These are phyloP conservation scores for Physocephala rufipes DNA, from an alignment of 2,888 invertebrate species.

Conservation along the genomic window DNA sequence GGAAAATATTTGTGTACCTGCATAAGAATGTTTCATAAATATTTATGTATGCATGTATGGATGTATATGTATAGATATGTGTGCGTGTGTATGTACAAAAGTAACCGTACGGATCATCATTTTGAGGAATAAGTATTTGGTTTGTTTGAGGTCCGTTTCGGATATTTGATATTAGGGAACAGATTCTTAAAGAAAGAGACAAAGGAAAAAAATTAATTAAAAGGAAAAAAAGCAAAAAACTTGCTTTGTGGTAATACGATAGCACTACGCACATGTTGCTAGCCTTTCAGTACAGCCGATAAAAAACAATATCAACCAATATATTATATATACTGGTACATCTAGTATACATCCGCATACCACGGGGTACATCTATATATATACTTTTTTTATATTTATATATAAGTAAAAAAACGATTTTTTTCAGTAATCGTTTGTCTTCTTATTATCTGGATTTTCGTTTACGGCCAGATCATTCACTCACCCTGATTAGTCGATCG, in stretches of 20 bases:
- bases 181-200: background rate
- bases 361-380: background rate
- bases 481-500: too few species aligned
- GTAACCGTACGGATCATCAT: too few species aligned
- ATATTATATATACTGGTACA: too few species aligned
- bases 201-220: too few species aligned
- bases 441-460: too few species aligned
- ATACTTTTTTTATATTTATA: background rate
- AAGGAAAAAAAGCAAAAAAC: conserved; percentile 3
- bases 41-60: background rate
- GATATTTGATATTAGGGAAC: conserved; percentile 25
- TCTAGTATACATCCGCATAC: background rate
- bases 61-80: background rate
- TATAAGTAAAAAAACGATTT: background rate
- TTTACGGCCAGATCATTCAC: too few species aligned
- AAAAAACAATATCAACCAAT: too few species aligned
- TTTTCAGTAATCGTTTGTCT: background rate
- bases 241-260: conserved; percentile 26
- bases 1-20: conserved; percentile 23
- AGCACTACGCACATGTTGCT: conserved; percentile 27
- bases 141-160: background rate
- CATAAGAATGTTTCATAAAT: conserved; percentile 3
- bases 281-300: background rate
- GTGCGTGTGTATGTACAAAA: background rate
- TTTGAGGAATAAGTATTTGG: conserved; percentile 5